Percentiles rank a stretch among this genome's conserved stretches.
Conservation (phyloP, 2,888 invertebrate species). For the Criorhina ranunculi region DNA sequence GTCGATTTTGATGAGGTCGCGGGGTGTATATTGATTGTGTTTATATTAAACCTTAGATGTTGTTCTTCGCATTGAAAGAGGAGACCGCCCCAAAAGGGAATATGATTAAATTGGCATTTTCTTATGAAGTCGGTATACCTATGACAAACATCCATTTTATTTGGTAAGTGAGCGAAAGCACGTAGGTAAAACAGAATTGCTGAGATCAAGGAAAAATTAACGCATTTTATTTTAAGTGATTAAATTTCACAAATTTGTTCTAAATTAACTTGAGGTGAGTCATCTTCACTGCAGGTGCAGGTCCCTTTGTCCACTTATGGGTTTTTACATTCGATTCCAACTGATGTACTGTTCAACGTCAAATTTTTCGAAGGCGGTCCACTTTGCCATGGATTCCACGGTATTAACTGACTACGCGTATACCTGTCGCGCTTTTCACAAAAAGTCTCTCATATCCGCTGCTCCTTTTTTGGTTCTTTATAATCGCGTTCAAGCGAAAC, state of each 20-base stretch:
- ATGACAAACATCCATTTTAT: too few relatives aligned
- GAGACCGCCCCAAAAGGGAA: slow-evolving; percentile 21
- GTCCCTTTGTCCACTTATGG: too few relatives aligned
- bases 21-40: slow-evolving; percentile 24
- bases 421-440: too few relatives aligned
- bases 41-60: slow-evolving; percentile 6
- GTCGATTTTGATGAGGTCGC: background rate
- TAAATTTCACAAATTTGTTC: slow-evolving; percentile 23
- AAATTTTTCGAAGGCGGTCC: too few relatives aligned
- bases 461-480: too few relatives aligned
- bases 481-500: too few relatives aligned
- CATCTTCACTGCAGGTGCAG: background rate
- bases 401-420: too few relatives aligned
- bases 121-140: slow-evolving; percentile 24
- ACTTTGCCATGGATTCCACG: too few relatives aligned
- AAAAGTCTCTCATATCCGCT: too few relatives aligned
- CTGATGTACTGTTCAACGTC: too few relatives aligned
- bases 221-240: slow-evolving; percentile 14
- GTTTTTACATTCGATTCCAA: too few relatives aligned
- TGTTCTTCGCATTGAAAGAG: slow-evolving; percentile 33
- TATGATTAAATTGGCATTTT: slow-evolving; percentile 52
- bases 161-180: slow-evolving; percentile 42
- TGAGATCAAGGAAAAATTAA: slow-evolving; percentile 17
- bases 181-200: slow-evolving; percentile 46
- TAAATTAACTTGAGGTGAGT: slow-evolving; percentile 11